phyloP scores from a whole-genome alignment of 2,113 vertebrate species.

The Cyanoderma ruficeps region DNA sequence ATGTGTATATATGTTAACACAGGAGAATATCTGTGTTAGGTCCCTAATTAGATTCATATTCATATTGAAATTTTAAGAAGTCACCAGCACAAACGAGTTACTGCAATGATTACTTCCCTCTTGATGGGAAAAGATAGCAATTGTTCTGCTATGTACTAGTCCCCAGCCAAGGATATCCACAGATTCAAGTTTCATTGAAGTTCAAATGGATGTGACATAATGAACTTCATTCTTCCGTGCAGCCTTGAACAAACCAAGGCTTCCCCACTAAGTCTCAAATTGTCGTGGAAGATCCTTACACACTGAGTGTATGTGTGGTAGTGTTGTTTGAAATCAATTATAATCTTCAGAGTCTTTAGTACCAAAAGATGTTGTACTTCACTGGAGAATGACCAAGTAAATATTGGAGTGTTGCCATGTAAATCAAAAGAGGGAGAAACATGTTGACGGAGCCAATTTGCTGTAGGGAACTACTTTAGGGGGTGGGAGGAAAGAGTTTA shows the following conservation, averaged over 20 bases:
- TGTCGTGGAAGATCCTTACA: neutral
- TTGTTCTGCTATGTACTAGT: neutral
- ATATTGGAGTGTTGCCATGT: constrained; percentile 20
- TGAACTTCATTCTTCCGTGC: neutral
- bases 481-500: constrained; percentile 23
- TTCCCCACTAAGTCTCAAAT: neutral
- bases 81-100: neutral
- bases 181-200: neutral
- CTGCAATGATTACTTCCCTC: neutral
- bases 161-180: neutral
- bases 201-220: neutral
- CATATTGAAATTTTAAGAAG: constrained; percentile 10
- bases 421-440: constrained; percentile 2
- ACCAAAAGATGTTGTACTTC: neutral
- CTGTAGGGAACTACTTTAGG: neutral
- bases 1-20: constrained; percentile 20
- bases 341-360: neutral
- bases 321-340: neutral
- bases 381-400: constrained; percentile 43
- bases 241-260: neutral
- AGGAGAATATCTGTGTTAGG: neutral
- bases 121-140: constrained; percentile 6
- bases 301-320: neutral
- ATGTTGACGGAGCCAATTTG: neutral
- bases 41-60: constrained; percentile 43